phyloP scores from a whole-genome alignment of 1,140 invertebrate genomes.

The Drosophila nikananu region DNA sequence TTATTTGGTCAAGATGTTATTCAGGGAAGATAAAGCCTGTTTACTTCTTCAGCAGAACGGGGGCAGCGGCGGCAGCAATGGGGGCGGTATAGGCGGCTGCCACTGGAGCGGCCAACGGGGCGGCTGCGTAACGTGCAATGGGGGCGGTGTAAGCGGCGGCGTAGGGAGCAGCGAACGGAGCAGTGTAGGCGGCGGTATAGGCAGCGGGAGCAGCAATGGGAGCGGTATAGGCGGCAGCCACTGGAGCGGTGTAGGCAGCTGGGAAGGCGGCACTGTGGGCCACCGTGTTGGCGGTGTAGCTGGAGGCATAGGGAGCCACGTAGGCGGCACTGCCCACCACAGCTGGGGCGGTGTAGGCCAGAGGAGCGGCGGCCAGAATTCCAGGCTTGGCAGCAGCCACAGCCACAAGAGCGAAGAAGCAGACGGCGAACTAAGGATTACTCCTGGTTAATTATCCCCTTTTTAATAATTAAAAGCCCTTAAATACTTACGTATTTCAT shows the following conservation, averaged over 20 bases:
- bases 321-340: slow-evolving; percentile 85
- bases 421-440: slow-evolving; percentile 65
- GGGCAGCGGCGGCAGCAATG: slow-evolving; percentile 60
- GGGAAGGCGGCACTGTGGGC: slow-evolving; percentile 80
- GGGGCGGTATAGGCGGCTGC: slow-evolving; percentile 61
- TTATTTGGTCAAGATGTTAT: slow-evolving; percentile 50
- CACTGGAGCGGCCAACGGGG: slow-evolving; percentile 69
- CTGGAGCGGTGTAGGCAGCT: slow-evolving; percentile 69
- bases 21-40: slow-evolving; percentile 9
- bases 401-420: slow-evolving; percentile 79
- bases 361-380: slow-evolving; percentile 61
- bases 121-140: slow-evolving; percentile 77
- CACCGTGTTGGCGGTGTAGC: slow-evolving; percentile 69
- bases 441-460: not conserved
- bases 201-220: slow-evolving; percentile 68
- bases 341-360: slow-evolving; percentile 80
- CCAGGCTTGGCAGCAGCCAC: slow-evolving; percentile 77
- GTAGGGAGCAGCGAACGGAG: slow-evolving; percentile 69
- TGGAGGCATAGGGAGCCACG: slow-evolving; percentile 86
- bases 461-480: not conserved
- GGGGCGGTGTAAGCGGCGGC: slow-evolving; percentile 62
- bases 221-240: slow-evolving; percentile 52
- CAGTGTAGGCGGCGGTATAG: slow-evolving; percentile 45
- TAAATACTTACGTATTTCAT: slow-evolving; percentile 80
- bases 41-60: slow-evolving; percentile 74